Evolutionary conservation across 2,888 invertebrate genomes (phyloP).

Genomic region (Pediacus dermestoides): DNA sequence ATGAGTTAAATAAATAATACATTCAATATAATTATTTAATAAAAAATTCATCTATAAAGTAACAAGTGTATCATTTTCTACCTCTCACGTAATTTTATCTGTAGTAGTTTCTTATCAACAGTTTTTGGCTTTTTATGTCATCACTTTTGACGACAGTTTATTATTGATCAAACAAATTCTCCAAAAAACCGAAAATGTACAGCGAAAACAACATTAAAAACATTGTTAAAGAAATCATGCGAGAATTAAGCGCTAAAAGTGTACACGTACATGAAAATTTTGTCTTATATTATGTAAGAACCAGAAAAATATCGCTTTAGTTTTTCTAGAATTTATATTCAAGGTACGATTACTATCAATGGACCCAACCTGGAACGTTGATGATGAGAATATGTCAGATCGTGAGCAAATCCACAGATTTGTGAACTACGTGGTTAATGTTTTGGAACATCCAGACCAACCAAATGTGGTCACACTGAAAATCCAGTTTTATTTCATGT

Average conservation of each 20-base stretch:
- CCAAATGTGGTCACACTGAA: conserved; percentile 56
- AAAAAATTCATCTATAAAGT: too few relatives aligned
- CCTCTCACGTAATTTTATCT: too few relatives aligned
- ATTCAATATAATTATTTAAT: too few relatives aligned
- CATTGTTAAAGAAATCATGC: conserved; percentile 57
- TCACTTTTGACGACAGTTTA: too few relatives aligned
- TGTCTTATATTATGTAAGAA: conserved; percentile 50
- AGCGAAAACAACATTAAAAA: conserved; percentile 53
- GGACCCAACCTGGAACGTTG: conserved; percentile 57
- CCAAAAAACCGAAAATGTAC: conserved; percentile 16
- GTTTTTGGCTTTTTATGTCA: too few relatives aligned
- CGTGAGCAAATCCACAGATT: conserved; percentile 55
- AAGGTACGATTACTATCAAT: conserved; percentile 54
- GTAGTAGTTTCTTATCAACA: too few relatives aligned
- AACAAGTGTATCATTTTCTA: too few relatives aligned
- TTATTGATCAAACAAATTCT: conserved; percentile 27
- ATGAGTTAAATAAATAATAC: too few relatives aligned
- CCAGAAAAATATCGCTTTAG: neutral
- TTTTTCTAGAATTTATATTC: conserved; percentile 12
- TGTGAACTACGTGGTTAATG: conserved; percentile 53
- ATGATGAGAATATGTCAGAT: conserved; percentile 49
- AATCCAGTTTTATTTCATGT: conserved; percentile 61
- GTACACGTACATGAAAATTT: conserved; percentile 53
- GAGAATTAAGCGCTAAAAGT: conserved; percentile 50
- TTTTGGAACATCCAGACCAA: conserved; percentile 45